Percentiles rank a stretch among this genome's conserved stretches.
Evolutionary conservation across 2,888 invertebrate genomes (phyloP).

Genomic region (Lamproptera curius): DNA sequence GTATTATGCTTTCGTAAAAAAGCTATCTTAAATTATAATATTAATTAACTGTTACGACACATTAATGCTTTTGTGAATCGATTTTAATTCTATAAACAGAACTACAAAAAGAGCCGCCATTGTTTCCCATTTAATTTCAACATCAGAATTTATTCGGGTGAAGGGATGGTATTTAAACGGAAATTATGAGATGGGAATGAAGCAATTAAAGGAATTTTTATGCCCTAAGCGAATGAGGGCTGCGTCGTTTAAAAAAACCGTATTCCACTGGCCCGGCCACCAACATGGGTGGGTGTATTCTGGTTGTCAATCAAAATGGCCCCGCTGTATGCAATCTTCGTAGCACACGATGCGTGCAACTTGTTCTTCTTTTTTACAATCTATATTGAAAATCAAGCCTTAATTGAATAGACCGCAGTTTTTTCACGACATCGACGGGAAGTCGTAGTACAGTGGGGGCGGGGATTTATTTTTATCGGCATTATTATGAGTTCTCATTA

Average conservation of each 20-base stretch:
- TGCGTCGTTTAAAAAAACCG: constrained; percentile 40
- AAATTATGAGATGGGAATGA: constrained; percentile 31
- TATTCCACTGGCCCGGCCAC: constrained; percentile 50
- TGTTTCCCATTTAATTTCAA: neutral
- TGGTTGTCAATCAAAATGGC: constrained; percentile 57
- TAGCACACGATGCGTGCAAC: constrained; percentile 34
- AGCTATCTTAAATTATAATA: too few relatives aligned
- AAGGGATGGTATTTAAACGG: constrained; percentile 25
- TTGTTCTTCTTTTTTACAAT: constrained; percentile 21
- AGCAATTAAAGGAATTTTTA: constrained; percentile 51
- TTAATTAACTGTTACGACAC: too few relatives aligned
- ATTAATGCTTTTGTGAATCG: neutral
- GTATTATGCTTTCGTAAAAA: too few relatives aligned
- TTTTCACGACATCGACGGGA: constrained; percentile 10
- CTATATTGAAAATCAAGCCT: constrained; percentile 22
- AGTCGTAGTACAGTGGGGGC: constrained; percentile 8
- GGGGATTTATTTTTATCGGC: neutral
- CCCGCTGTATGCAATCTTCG: constrained; percentile 40
- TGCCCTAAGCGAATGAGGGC: constrained; percentile 48
- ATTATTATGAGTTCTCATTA: neutral
- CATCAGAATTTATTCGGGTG: constrained; percentile 12
- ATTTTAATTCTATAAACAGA: neutral
- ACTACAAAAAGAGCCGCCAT: constrained; percentile 1
- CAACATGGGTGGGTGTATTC: constrained; percentile 51
- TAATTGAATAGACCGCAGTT: constrained; percentile 20